A percentile compares a stretch with the other conserved stretches of the same genome.
Evolutionary conservation across 1,140 invertebrate genomes (phyloP).

Genomic region (Melipona quadrifasciata): DNA sequence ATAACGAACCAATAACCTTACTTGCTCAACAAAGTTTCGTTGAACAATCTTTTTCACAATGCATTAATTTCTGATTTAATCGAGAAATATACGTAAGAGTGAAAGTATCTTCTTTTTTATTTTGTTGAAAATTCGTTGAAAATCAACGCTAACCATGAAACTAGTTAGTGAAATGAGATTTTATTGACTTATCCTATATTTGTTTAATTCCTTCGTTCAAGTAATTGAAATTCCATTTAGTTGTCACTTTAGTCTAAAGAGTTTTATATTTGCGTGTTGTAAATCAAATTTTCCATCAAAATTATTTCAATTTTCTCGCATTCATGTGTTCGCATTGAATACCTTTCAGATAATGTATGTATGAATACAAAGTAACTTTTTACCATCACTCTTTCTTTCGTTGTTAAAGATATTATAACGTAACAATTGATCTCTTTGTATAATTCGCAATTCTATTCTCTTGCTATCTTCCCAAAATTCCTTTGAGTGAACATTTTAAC

Average conservation of each 20-base stretch:
- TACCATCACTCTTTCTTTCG: background rate
- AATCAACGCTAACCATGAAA: background rate
- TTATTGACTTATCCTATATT: background rate
- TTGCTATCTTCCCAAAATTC: too few relatives aligned
- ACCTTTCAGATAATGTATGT: background rate
- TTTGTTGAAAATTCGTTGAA: background rate
- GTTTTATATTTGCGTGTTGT: background rate
- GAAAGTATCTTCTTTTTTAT: background rate
- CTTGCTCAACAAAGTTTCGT: background rate
- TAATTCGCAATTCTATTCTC: background rate
- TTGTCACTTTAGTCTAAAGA: too few relatives aligned
- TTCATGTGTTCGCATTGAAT: background rate
- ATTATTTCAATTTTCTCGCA: background rate
- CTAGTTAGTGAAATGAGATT: background rate
- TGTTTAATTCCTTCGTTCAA: background rate
- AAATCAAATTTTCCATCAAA: background rate
- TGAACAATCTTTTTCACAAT: background rate
- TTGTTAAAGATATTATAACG: background rate
- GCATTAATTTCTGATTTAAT: background rate
- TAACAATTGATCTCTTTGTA: background rate
- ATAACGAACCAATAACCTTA: background rate
- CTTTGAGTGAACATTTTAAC: too few relatives aligned
- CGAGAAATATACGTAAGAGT: background rate
- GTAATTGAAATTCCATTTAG: background rate
- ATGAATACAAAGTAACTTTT: background rate